These are phyloP conservation scores for Coccyzus lansbergi DNA, from an alignment of 2,797 vertebrate genomes.

Conservation along the genomic window DNA sequence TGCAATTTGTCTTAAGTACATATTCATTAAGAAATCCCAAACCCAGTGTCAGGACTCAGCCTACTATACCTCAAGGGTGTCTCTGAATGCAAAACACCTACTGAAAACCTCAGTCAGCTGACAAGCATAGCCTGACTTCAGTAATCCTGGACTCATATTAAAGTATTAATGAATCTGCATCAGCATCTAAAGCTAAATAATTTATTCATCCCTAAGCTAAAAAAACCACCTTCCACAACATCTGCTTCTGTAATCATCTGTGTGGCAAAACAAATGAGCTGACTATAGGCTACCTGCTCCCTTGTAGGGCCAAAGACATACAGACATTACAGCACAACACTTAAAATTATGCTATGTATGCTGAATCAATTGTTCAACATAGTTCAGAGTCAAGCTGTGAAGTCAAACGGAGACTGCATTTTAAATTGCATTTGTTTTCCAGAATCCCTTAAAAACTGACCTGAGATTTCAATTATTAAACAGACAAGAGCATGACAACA, in stretches of 20 bases:
- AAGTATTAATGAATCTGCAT: neutral
- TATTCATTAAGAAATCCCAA: neutral
- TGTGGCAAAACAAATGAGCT: neutral
- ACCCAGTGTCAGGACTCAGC: neutral
- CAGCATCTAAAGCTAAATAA: neutral
- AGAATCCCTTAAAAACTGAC: neutral
- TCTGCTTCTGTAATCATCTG: neutral
- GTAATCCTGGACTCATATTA: neutral
- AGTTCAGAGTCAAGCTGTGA: neutral
- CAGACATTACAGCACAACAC: neutral
- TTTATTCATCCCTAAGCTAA: neutral
- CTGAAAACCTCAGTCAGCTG: neutral
- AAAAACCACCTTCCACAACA: neutral
- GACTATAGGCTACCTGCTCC: neutral
- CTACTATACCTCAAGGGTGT: neutral
- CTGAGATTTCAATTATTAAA: neutral
- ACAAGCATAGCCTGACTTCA: slow-evolving; percentile 7
- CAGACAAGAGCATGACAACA: neutral
- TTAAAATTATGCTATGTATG: neutral
- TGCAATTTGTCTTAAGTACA: neutral
- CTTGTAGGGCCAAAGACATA: neutral
- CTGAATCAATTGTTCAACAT: neutral
- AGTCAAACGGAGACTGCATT: neutral
- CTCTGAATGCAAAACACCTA: neutral
- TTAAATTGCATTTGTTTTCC: neutral